Conservation (phyloP, 2,888 invertebrate genomes). For the Ochropacha duplaris region DNA sequence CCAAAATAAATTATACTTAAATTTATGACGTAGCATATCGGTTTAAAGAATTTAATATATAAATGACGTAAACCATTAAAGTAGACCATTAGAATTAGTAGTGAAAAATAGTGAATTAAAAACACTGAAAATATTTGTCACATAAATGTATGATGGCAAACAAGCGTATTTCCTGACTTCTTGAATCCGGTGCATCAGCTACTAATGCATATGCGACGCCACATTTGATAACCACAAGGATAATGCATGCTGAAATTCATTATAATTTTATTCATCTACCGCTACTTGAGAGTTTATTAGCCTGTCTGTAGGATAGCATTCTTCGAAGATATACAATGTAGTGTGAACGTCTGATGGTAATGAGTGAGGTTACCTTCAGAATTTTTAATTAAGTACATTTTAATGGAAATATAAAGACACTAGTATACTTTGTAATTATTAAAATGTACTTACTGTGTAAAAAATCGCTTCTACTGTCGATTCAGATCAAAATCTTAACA, state of each 20-base stretch:
- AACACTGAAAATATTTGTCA: no score
- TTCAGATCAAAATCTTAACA: no score
- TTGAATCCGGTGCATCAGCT: constrained; percentile 34
- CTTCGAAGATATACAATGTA: constrained; percentile 35
- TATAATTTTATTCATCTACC: constrained; percentile 74
- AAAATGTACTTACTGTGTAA: no score
- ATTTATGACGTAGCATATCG: no score
- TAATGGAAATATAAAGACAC: not conserved
- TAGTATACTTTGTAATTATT: constrained; percentile 1
- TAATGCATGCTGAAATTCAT: constrained; percentile 65
- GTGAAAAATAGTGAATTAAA: no score
- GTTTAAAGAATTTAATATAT: no score
- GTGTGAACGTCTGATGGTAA: constrained; percentile 32
- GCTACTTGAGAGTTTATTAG: constrained; percentile 55
- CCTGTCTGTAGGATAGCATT: constrained; percentile 15
- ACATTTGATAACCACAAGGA: constrained; percentile 59
- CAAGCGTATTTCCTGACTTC: constrained; percentile 20
- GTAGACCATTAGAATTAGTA: no score
- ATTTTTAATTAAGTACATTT: constrained; percentile 8
- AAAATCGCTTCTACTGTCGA: no score
- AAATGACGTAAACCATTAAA: no score
- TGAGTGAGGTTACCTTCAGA: constrained; percentile 14
- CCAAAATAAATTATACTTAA: no score
- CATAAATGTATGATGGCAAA: constrained; percentile 18
- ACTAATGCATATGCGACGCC: constrained; percentile 56